Evolutionary conservation across 2,797 vertebrate genomes (phyloP), one percentile per base, ranked within the genome.

Genomic region (Rhinatrema bivittatum): DNA sequence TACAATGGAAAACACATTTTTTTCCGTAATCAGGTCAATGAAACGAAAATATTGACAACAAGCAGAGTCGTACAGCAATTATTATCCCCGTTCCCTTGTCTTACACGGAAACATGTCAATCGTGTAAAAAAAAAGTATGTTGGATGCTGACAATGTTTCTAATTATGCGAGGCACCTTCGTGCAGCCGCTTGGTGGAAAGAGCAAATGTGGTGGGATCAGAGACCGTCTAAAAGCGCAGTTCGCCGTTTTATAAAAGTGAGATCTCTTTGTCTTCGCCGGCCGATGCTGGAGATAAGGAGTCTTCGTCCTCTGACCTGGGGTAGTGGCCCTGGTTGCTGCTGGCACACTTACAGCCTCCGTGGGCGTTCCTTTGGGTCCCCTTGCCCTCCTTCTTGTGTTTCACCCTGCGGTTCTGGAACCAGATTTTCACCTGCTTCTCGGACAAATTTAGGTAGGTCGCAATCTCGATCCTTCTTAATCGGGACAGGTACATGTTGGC

Each of bases 371-470:
- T 80, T 50, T 88, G 92, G 2, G 88, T 74, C 34, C 90, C 87
- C 56, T 97, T 97, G 32, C 94, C 93, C 58, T 97, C 95, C 55
- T 98, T 98, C 84, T 98, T 98, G 82, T 98, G 95, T 53, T 98
- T 98, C 48, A 98, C 95, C 6, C 95, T 75, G 50, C 95, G 88
- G 72, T 98, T 98, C 67, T 98, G 95, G 65, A 98, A 98, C 95
- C 95, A 97, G 72, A 98, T 98, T 62, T 98, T 98, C 70, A 98
- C 94, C 53, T 98, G 94, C 38, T 98, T 98, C 76, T 98, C 95
- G 0, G 95, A 96, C 42, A 98, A 81, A 70, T 87, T 96, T 63
- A 98, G 74, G 68, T 97, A 98, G 4, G 95, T 96, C 39, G 95
- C 95, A 50, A 98, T 98, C 62, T 98, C 95, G 50, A 98, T 98